Evolutionary conservation across 2,797 vertebrate species (phyloP).

Genomic region (Periophthalmus magnuspinnatus): DNA sequence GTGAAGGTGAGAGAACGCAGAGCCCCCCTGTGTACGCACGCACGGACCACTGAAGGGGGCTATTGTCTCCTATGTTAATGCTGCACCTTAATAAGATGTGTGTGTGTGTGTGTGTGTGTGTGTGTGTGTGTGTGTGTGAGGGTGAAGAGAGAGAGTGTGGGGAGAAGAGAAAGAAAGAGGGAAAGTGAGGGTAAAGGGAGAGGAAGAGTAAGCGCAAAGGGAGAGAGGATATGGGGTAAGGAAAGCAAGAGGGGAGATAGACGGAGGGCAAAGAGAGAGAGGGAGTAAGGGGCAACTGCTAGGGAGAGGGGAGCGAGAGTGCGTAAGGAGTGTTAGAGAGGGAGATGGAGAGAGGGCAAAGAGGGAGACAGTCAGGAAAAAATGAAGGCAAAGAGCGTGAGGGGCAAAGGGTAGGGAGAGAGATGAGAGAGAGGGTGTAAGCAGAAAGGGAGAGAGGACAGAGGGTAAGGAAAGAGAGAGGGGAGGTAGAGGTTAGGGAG

Average conservation of each 20-base stretch:
- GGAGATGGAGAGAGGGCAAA: background rate
- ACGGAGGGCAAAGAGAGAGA: background rate
- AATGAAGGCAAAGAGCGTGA: background rate
- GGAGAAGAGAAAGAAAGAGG: background rate
- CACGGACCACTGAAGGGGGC: slow-evolving; percentile 16
- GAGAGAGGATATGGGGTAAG: no score
- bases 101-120: slow-evolving; percentile 52
- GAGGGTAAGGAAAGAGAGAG: background rate
- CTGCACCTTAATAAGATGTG: slow-evolving; percentile 72
- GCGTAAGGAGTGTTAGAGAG: background rate
- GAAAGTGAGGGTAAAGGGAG: background rate
- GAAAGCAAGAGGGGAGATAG: background rate
- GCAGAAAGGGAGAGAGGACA: no score
- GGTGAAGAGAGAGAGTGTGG: slow-evolving; percentile 29
- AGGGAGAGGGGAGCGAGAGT: no score
- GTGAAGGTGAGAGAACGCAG: slow-evolving; percentile 31
- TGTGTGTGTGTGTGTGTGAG: slow-evolving; percentile 34
- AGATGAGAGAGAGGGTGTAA: no score
- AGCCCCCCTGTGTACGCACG: slow-evolving; percentile 8
- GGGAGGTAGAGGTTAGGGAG: no score
- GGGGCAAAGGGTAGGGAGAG: no score
- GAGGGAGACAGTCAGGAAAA: background rate
- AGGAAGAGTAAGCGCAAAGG: background rate
- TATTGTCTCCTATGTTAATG: slow-evolving; percentile 53
- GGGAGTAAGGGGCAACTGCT: background rate